These are phyloP conservation scores for Oncopeltus fasciatus DNA, from an alignment of 1,140 invertebrate genomes.

Conservation along the genomic window DNA sequence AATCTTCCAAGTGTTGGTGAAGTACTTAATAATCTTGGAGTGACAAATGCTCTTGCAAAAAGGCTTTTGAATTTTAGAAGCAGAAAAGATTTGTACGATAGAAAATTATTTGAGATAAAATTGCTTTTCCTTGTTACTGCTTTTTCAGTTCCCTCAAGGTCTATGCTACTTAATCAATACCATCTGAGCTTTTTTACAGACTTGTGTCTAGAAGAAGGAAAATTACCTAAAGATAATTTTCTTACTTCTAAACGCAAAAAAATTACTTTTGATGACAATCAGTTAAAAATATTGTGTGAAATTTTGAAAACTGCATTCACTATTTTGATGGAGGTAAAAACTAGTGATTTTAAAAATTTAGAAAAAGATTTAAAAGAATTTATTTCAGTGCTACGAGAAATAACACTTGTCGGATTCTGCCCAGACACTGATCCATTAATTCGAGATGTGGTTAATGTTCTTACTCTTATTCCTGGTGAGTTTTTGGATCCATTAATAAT, in stretches of 20 bases:
- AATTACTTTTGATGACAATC: constrained; percentile 30
- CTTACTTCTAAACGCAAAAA: neutral
- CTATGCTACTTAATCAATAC: neutral
- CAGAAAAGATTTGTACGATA: neutral
- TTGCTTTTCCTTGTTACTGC: neutral
- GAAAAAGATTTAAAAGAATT: constrained; percentile 7
- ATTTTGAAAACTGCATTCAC: constrained; percentile 12
- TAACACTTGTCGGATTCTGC: neutral
- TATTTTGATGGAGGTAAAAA: neutral
- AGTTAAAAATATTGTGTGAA: constrained; percentile 57
- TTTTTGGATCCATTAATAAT: constrained; percentile 12
- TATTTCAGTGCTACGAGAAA: neutral
- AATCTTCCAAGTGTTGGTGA: constrained; percentile 48
- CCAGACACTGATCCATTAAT: neutral
- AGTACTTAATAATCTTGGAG: neutral
- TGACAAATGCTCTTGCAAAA: neutral
- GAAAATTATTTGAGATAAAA: neutral
- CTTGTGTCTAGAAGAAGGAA: neutral
- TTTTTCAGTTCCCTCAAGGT: neutral
- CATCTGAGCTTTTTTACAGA: neutral
- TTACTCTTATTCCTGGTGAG: constrained; percentile 4
- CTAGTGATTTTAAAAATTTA: too few relatives aligned
- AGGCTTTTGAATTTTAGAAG: neutral
- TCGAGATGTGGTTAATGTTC: constrained; percentile 7
- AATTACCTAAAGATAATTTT: neutral